Evolutionary conservation across 2,797 vertebrate species (phyloP).

Genomic region (Danionella dracula): DNA sequence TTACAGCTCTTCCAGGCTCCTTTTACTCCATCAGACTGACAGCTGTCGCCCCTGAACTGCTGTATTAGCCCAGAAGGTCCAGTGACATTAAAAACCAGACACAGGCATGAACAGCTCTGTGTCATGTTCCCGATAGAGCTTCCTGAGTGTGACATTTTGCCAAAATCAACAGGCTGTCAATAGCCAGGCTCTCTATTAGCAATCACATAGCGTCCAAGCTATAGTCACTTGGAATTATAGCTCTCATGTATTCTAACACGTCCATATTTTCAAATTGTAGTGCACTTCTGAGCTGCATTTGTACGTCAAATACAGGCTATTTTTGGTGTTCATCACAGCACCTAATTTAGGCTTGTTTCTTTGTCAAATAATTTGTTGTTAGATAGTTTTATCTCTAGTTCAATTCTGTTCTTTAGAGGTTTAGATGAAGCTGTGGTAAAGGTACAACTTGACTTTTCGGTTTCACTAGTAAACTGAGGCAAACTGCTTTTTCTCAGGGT

Average conservation of each 20-base stretch:
- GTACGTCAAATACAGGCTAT: too few species aligned
- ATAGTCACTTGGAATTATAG: slow-evolving; percentile 27
- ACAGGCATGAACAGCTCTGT: slow-evolving; percentile 25
- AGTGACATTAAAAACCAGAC: slow-evolving; percentile 47
- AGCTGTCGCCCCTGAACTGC: slow-evolving; percentile 37
- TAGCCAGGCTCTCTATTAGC: slow-evolving; percentile 37
- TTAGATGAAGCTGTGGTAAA: too few species aligned
- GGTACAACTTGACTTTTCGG: too few species aligned
- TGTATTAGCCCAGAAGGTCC: slow-evolving; percentile 35
- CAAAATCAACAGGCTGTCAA: slow-evolving; percentile 41
- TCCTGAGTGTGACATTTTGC: slow-evolving; percentile 46
- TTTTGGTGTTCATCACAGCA: too few species aligned
- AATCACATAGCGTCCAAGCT: slow-evolving; percentile 29
- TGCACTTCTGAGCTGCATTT: background rate
- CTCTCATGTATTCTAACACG: slow-evolving; percentile 8
- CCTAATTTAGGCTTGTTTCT: too few species aligned
- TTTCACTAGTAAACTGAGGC: too few species aligned
- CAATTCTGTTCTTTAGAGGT: too few species aligned
- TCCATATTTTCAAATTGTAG: slow-evolving; percentile 6
- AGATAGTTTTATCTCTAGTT: too few species aligned
- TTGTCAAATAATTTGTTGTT: too few species aligned
- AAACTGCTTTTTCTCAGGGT: too few species aligned
- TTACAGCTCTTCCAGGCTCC: slow-evolving; percentile 30
- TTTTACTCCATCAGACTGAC: slow-evolving; percentile 27
- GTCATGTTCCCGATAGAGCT: slow-evolving; percentile 27